Conservation (phyloP, 2,797 vertebrate species). For the Malacoraja senta region DNA sequence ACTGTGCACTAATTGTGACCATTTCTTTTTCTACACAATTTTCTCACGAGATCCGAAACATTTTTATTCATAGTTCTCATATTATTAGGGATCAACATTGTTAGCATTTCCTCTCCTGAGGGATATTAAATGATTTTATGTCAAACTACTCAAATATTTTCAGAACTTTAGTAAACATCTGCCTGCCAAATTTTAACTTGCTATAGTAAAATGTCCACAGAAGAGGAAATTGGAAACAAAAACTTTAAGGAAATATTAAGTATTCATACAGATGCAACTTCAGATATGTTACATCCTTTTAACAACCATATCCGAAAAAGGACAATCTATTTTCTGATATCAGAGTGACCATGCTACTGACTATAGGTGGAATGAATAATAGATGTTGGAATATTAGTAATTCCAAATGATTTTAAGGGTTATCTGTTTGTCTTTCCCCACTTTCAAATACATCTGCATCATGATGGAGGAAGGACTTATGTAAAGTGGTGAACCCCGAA, state of each 20-base stretch:
- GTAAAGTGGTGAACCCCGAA: background rate
- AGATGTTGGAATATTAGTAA: background rate
- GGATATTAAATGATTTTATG: constrained; percentile 64
- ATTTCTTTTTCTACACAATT: constrained; percentile 38
- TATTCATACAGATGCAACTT: constrained; percentile 13
- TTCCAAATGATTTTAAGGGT: background rate
- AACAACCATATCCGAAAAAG: background rate
- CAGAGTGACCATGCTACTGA: background rate
- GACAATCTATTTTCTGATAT: constrained; percentile 23
- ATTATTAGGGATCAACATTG: constrained; percentile 55
- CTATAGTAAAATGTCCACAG: constrained; percentile 54
- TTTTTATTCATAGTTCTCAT: constrained; percentile 55
- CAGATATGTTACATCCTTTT: constrained; percentile 4
- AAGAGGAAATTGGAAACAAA: constrained; percentile 56
- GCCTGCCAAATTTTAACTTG: constrained; percentile 60
- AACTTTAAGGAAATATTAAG: constrained; percentile 38
- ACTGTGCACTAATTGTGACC: constrained; percentile 12
- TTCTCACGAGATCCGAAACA: constrained; percentile 59
- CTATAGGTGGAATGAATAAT: background rate
- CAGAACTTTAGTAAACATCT: constrained; percentile 60
- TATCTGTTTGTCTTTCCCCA: background rate
- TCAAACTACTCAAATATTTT: constrained; percentile 61
- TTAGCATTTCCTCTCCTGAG: constrained; percentile 64
- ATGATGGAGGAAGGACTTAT: background rate
- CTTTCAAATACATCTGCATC: background rate